Evolutionary conservation across 1,140 invertebrate genomes (phyloP).

Genomic region (Heterodera carotae): DNA sequence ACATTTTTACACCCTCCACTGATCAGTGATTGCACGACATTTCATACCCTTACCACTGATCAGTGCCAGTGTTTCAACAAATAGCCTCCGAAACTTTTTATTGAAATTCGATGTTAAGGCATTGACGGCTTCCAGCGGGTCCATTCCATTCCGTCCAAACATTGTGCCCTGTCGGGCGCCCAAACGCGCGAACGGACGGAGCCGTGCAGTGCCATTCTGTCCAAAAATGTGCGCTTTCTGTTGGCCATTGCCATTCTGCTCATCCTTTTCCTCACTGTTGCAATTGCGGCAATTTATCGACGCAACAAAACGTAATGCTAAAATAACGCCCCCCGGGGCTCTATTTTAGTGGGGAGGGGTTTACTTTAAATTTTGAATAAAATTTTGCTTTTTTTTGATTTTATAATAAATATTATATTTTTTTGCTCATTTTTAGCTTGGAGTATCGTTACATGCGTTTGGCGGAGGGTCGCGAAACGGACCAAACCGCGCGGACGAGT

Average conservation of each 20-base stretch:
- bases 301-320: slow-evolving; percentile 48
- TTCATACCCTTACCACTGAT: too few species aligned
- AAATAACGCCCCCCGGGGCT: neutral
- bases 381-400: too few species aligned
- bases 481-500: slow-evolving; percentile 34
- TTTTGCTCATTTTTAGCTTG: slow-evolving; percentile 27
- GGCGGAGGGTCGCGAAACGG: slow-evolving; percentile 51
- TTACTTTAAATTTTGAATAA: too few species aligned
- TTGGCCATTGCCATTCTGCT: slow-evolving; percentile 42
- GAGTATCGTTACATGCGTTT: slow-evolving; percentile 53
- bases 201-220: slow-evolving; percentile 36
- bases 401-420: too few species aligned
- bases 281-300: slow-evolving; percentile 48
- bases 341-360: too few species aligned
- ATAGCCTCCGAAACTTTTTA: neutral
- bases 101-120: slow-evolving; percentile 52
- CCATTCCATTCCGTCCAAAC: slow-evolving; percentile 69
- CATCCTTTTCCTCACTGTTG: slow-evolving; percentile 40
- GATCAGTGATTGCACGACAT: too few species aligned
- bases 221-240: slow-evolving; percentile 41
- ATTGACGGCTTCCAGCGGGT: slow-evolving; percentile 69
- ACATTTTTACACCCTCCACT: too few species aligned
- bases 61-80: neutral
- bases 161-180: slow-evolving; percentile 50
- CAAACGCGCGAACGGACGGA: slow-evolving; percentile 50